These are phyloP conservation scores for Drosophila santomea DNA, from an alignment of 1,140 invertebrate species.

Conservation along the genomic window DNA sequence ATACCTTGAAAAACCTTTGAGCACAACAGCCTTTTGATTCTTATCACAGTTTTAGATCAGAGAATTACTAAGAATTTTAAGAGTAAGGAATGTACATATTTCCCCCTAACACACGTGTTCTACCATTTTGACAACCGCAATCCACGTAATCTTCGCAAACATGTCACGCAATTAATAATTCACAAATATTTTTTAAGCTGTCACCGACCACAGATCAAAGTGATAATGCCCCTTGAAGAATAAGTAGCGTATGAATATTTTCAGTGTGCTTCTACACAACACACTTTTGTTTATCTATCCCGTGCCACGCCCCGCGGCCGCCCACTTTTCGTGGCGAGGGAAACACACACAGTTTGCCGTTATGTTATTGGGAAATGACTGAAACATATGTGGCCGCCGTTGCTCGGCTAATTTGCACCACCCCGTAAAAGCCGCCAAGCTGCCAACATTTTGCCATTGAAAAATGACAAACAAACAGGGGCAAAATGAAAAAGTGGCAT, in stretches of 20 bases:
- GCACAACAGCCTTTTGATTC: too few species aligned
- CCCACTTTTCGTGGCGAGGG: constrained; percentile 14
- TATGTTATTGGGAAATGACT: constrained; percentile 54
- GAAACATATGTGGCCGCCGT: constrained; percentile 50
- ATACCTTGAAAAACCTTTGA: too few species aligned
- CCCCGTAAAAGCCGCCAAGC: neutral
- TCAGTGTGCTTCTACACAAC: constrained; percentile 1
- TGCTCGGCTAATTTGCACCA: constrained; percentile 37
- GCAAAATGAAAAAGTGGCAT: neutral
- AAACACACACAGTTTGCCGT: constrained; percentile 31
- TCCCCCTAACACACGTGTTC: neutral
- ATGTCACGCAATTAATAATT: constrained; percentile 1
- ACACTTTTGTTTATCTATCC: constrained; percentile 29
- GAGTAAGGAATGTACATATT: neutral
- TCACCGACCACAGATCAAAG: constrained; percentile 16
- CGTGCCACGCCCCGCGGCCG: neutral
- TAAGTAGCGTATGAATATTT: constrained; percentile 13
- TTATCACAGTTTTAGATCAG: too few species aligned
- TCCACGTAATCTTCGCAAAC: neutral
- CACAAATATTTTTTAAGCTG: too few species aligned
- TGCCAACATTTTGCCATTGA: constrained; percentile 33
- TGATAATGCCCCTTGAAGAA: neutral
- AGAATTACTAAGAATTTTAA: too few species aligned
- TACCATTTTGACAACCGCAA: neutral
- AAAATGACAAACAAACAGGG: constrained; percentile 53